Conservation (phyloP, 2,888 invertebrate species). For the Pterobdella sp. region DNA sequence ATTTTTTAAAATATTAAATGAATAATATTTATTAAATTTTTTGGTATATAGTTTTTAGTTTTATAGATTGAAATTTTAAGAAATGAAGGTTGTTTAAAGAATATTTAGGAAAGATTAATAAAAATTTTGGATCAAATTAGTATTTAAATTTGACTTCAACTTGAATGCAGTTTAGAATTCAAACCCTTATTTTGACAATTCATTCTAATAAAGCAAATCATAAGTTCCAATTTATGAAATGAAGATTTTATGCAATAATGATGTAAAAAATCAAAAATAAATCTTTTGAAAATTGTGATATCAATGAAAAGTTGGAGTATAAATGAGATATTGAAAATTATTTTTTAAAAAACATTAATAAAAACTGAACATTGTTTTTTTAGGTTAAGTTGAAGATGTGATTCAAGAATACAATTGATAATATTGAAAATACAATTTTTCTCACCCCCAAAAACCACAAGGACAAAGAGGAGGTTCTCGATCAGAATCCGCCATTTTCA, state of each 20-base stretch:
- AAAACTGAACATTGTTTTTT: too few species aligned
- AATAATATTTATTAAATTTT: not conserved
- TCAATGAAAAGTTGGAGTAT: not conserved
- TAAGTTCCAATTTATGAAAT: not conserved
- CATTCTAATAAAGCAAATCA: too few species aligned
- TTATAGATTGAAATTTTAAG: too few species aligned
- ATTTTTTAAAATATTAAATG: not conserved
- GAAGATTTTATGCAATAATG: not conserved
- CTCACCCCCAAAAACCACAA: constrained; percentile 40
- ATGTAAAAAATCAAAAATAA: not conserved
- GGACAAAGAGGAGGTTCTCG: constrained; percentile 37
- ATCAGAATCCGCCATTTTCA: constrained; percentile 39
- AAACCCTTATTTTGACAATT: too few species aligned
- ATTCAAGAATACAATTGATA: too few species aligned
- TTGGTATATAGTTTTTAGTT: too few species aligned
- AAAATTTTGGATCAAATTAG: too few species aligned
- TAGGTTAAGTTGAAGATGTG: too few species aligned
- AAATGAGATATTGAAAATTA: not conserved
- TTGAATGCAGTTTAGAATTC: too few species aligned
- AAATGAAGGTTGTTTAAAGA: too few species aligned
- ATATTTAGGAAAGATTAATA: too few species aligned
- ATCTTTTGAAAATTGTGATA: not conserved
- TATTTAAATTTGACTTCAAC: too few species aligned
- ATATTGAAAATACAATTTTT: not conserved
- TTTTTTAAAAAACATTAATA: not conserved